Percentiles rank a stretch among this genome's conserved stretches.
These are phyloP conservation scores for Cepaea nemoralis DNA, from an alignment of 1,140 invertebrate genomes.

Conservation along the genomic window DNA sequence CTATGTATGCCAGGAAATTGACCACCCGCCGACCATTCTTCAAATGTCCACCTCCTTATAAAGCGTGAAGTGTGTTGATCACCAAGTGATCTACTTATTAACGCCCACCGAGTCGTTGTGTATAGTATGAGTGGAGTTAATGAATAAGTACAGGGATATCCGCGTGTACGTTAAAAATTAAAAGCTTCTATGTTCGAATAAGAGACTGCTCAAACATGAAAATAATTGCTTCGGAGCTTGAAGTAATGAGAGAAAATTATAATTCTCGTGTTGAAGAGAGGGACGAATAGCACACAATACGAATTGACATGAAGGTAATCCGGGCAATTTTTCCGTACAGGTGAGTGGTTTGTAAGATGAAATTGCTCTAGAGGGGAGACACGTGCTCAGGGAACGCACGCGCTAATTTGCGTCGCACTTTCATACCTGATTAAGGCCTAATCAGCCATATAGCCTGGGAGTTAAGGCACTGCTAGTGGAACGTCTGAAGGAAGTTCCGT, in stretches of 20 bases:
- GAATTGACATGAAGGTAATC: background rate
- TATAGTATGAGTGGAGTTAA: too few relatives aligned
- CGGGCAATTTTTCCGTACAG: background rate
- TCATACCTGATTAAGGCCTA: slow-evolving; percentile 25
- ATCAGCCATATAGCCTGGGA: slow-evolving; percentile 20
- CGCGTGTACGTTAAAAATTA: too few relatives aligned
- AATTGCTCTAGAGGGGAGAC: background rate
- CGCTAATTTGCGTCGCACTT: background rate
- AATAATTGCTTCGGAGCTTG: background rate
- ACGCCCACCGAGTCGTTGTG: too few relatives aligned
- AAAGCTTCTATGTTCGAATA: too few relatives aligned
- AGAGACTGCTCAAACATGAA: background rate
- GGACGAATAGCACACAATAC: background rate
- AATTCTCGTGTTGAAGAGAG: background rate
- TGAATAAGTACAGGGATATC: too few relatives aligned
- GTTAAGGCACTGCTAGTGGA: background rate
- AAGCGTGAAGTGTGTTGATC: too few relatives aligned
- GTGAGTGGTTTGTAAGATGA: slow-evolving; percentile 16
- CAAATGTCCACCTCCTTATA: too few relatives aligned
- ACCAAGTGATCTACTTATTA: too few relatives aligned
- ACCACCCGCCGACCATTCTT: too few relatives aligned
- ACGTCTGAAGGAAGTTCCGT: background rate
- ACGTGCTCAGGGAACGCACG: slow-evolving; percentile 1
- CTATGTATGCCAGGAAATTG: too few relatives aligned
- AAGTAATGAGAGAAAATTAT: background rate